A percentile compares a stretch with the other conserved stretches of the same genome.
These are phyloP conservation scores for Lamellibrachia columna DNA, from an alignment of 2,888 invertebrate genomes.

Conservation along the genomic window DNA sequence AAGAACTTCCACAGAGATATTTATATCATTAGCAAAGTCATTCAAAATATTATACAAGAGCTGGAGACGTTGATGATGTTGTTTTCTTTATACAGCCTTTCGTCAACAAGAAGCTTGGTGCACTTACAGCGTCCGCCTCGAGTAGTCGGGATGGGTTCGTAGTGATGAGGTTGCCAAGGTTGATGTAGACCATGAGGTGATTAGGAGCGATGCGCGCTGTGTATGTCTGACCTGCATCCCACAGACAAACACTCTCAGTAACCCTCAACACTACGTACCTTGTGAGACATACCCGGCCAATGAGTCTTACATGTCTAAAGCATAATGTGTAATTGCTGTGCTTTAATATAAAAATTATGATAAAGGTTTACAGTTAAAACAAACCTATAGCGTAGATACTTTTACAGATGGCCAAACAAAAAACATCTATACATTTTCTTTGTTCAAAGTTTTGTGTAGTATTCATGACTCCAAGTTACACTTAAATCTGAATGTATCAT, in stretches of 20 bases:
- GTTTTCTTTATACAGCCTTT: neutral
- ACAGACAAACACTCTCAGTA: neutral
- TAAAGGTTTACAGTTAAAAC: neutral
- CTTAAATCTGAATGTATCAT: neutral
- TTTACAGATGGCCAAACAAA: neutral
- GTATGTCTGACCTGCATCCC: conserved; percentile 83
- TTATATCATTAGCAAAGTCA: too few species aligned
- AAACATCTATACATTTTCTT: neutral
- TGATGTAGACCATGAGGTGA: conserved; percentile 94
- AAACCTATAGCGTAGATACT: neutral
- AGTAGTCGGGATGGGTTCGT: conserved; percentile 89
- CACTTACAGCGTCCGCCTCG: conserved; percentile 79
- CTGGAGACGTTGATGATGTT: conserved; percentile 74
- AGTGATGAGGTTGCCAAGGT: conserved; percentile 92
- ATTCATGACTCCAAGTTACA: neutral
- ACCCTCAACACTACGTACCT: too few species aligned
- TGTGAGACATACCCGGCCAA: too few species aligned
- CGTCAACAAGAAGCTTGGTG: neutral
- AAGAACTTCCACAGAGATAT: too few species aligned
- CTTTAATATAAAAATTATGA: neutral
- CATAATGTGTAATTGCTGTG: conserved; percentile 17
- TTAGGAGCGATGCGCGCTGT: conserved; percentile 95
- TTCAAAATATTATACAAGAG: too few species aligned
- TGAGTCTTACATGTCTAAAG: too few species aligned
- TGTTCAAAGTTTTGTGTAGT: neutral